Percentiles rank a stretch among this genome's conserved stretches.
phyloP scores from a whole-genome alignment of 1,140 invertebrate genomes.

The Anadara kagoshimensis region DNA sequence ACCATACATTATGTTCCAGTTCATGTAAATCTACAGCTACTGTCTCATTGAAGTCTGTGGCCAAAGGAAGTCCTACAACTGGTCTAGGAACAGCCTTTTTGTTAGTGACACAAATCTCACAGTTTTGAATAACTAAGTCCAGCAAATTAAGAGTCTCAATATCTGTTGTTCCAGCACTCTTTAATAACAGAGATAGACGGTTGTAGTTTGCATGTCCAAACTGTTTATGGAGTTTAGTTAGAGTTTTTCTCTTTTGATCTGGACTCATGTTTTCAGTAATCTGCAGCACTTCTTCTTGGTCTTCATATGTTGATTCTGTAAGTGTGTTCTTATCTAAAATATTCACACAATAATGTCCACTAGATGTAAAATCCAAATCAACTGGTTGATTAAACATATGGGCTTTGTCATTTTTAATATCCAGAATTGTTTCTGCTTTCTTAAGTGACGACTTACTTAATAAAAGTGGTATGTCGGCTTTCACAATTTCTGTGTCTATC shows the following conservation, averaged over 20 bases:
- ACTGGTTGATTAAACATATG: conserved; percentile 40
- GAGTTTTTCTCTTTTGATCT: conserved; percentile 22
- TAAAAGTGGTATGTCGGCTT: conserved; percentile 37
- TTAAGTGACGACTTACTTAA: conserved; percentile 42
- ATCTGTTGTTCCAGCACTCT: no score
- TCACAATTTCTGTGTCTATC: conserved; percentile 41
- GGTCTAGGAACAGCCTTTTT: neutral
- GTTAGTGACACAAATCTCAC: conserved; percentile 19
- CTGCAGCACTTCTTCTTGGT: neutral
- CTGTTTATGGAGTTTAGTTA: conserved; percentile 37
- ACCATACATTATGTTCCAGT: neutral
- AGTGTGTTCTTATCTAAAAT: conserved; percentile 14
- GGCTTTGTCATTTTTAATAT: conserved; percentile 37
- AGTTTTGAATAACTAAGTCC: conserved; percentile 10
- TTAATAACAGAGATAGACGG: conserved; percentile 6
- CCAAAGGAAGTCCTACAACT: conserved; percentile 1
- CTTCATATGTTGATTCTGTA: no score
- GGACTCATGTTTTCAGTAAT: conserved; percentile 1
- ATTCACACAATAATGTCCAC: conserved; percentile 42
- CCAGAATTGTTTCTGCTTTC: conserved; percentile 28
- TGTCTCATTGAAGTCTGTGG: conserved; percentile 4
- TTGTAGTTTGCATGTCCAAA: conserved; percentile 44
- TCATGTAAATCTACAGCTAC: neutral
- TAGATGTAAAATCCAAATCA: conserved; percentile 40
- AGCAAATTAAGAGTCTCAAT: conserved; percentile 7